Conservation (phyloP, 2,888 invertebrate species). For the Scaptomyza flava region DNA sequence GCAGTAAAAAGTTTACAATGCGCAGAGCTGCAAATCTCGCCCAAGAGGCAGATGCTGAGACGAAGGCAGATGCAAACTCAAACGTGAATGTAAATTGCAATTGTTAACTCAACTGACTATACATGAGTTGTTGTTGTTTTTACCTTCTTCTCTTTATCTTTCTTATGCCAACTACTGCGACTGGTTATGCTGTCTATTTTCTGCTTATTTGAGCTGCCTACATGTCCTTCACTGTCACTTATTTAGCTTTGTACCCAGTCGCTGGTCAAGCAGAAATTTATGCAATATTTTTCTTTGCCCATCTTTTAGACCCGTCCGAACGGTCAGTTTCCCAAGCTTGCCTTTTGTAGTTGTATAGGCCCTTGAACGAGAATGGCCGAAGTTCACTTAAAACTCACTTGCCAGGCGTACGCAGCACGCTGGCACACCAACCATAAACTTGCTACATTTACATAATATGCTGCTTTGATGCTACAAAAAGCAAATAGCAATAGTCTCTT, state of each 20-base stretch:
- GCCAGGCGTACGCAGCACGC: slow-evolving; percentile 39
- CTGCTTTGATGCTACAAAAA: slow-evolving; percentile 50
- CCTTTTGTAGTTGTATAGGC: slow-evolving; percentile 6
- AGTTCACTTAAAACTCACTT: slow-evolving; percentile 64
- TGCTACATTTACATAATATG: slow-evolving; percentile 74
- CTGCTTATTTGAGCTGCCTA: slow-evolving; percentile 49
- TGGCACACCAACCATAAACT: slow-evolving; percentile 59
- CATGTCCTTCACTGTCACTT: slow-evolving; percentile 63
- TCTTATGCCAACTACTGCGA: neutral
- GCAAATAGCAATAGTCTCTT: slow-evolving; percentile 48
- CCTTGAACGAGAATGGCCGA: slow-evolving; percentile 51
- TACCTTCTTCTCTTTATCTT: neutral
- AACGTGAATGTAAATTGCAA: slow-evolving; percentile 63
- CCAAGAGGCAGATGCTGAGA: slow-evolving; percentile 13
- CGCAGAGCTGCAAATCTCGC: slow-evolving; percentile 35
- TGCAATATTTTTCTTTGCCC: slow-evolving; percentile 53
- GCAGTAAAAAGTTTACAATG: slow-evolving; percentile 51
- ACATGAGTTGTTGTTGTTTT: slow-evolving; percentile 36
- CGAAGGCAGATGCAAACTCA: slow-evolving; percentile 5
- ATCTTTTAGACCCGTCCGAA: slow-evolving; percentile 2
- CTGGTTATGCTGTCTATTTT: slow-evolving; percentile 26
- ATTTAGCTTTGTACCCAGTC: slow-evolving; percentile 26
- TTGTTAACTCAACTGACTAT: slow-evolving; percentile 70
- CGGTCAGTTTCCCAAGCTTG: neutral
- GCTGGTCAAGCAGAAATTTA: slow-evolving; percentile 49